Percentiles rank a stretch among this genome's conserved stretches.
phyloP scores from a whole-genome alignment of 2,888 invertebrate genomes.

The Zonitis immaculata region DNA sequence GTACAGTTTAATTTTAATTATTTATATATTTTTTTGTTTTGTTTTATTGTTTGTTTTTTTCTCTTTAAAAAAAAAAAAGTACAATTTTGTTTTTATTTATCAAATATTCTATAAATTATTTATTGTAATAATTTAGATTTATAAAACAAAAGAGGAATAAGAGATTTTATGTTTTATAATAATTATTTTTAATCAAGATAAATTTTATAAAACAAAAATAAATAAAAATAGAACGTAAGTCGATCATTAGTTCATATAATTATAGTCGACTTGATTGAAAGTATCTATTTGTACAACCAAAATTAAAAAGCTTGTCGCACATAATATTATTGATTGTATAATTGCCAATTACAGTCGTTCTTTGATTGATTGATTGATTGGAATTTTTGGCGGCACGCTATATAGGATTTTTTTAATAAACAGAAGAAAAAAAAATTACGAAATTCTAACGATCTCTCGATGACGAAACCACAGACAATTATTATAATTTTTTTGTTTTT shows the following conservation, averaged over 20 bases:
- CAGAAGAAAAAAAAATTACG: slow-evolving; percentile 28
- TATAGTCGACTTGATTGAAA: not conserved
- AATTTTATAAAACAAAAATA: not conserved
- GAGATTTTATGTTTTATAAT: not conserved
- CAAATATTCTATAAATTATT: not conserved
- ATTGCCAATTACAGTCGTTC: not conserved
- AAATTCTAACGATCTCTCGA: slow-evolving; percentile 38
- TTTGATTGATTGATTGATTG: not conserved
- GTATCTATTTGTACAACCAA: not conserved
- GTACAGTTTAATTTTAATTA: not conserved
- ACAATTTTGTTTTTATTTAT: not conserved
- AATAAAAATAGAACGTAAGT: not conserved
- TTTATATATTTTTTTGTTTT: not conserved
- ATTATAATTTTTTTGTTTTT: slow-evolving; percentile 32
- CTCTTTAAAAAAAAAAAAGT: not conserved
- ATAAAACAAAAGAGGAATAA: not conserved
- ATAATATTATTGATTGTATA: not conserved
- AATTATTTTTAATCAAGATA: not conserved
- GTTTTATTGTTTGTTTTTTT: no score
- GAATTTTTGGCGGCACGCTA: not conserved
- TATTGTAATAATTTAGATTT: not conserved
- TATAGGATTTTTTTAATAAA: not conserved
- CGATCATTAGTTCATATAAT: not conserved
- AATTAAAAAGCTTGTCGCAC: not conserved
- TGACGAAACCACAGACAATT: slow-evolving; percentile 9